Evolutionary conservation across 2,888 invertebrate genomes (phyloP).

Genomic region (Philhelius pedissequus): DNA sequence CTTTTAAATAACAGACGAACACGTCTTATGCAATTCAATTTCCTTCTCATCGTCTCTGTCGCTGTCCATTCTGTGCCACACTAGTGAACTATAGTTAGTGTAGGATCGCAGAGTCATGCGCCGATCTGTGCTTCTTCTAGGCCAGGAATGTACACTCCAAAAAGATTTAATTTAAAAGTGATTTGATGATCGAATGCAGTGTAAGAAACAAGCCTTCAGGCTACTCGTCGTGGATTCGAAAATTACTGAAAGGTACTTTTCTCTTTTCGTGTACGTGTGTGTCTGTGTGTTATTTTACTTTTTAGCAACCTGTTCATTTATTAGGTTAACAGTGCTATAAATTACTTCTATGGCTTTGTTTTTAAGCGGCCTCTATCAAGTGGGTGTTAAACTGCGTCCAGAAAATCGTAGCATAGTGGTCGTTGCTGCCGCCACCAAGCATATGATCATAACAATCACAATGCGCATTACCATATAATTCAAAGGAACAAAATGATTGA

Average conservation of each 20-base stretch:
- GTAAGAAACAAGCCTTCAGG: neutral
- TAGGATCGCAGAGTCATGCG: slow-evolving; percentile 16
- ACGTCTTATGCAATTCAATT: slow-evolving; percentile 43
- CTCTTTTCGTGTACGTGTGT: neutral
- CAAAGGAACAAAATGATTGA: slow-evolving; percentile 26
- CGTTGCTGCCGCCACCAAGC: neutral
- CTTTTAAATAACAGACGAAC: slow-evolving; percentile 26
- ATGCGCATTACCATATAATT: neutral
- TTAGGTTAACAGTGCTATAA: slow-evolving; percentile 25
- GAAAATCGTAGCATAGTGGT: neutral
- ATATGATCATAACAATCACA: no score
- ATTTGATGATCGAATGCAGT: slow-evolving; percentile 37
- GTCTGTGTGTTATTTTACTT: neutral
- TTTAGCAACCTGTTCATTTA: slow-evolving; percentile 35
- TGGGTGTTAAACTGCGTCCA: slow-evolving; percentile 56
- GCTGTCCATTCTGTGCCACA: slow-evolving; percentile 24
- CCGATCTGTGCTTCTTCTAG: slow-evolving; percentile 29
- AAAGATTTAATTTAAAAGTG: neutral
- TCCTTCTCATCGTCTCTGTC: slow-evolving; percentile 48
- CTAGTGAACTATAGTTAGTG: neutral
- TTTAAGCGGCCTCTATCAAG: slow-evolving; percentile 21
- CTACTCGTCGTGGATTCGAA: slow-evolving; percentile 9
- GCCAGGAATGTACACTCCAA: slow-evolving; percentile 2
- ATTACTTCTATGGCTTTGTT: neutral
- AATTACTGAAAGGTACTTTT: slow-evolving; percentile 12